Evolutionary conservation across 2,113 vertebrate genomes (phyloP).

Genomic region (Sander vitreus): DNA sequence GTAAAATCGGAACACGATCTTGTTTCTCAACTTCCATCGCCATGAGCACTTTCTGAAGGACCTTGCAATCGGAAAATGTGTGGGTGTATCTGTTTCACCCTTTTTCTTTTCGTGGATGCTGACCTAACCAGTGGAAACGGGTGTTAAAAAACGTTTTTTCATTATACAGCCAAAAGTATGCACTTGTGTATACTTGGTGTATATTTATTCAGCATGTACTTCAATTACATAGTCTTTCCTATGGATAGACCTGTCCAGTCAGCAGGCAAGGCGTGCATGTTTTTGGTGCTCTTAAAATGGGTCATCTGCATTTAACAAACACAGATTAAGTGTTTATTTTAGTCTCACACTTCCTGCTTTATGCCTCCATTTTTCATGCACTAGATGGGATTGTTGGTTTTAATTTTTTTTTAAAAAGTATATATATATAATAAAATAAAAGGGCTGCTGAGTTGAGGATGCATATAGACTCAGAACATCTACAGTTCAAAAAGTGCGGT

Average conservation of each 20-base stretch:
- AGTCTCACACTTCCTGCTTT: conserved; percentile 13
- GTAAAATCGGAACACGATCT: conserved; percentile 58
- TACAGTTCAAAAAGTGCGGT: background rate
- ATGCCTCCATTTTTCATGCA: conserved; percentile 4
- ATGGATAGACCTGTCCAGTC: conserved; percentile 51
- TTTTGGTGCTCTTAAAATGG: conserved; percentile 49
- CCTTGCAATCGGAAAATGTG: conserved; percentile 81
- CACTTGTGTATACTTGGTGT: conserved; percentile 33
- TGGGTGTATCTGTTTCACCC: conserved; percentile 72
- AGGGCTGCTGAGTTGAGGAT: background rate
- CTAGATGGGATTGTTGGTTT: background rate
- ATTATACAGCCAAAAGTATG: conserved; percentile 56
- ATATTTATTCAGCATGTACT: conserved; percentile 43
- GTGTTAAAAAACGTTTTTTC: conserved; percentile 51
- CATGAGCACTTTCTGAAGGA: conserved; percentile 78
- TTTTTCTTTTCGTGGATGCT: conserved; percentile 67
- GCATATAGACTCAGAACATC: conserved; percentile 11
- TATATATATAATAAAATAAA: background rate
- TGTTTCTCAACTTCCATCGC: conserved; percentile 67
- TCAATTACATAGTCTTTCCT: conserved; percentile 61
- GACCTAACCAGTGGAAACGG: conserved; percentile 72
- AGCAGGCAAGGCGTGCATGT: conserved; percentile 29
- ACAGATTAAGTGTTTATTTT: conserved; percentile 43
- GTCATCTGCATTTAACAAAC: conserved; percentile 45
- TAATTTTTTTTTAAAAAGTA: background rate